Percentiles rank a stretch among this genome's conserved stretches.
Evolutionary conservation across 2,888 invertebrate genomes (phyloP).

Genomic region (Trissoscelio sp.): DNA sequence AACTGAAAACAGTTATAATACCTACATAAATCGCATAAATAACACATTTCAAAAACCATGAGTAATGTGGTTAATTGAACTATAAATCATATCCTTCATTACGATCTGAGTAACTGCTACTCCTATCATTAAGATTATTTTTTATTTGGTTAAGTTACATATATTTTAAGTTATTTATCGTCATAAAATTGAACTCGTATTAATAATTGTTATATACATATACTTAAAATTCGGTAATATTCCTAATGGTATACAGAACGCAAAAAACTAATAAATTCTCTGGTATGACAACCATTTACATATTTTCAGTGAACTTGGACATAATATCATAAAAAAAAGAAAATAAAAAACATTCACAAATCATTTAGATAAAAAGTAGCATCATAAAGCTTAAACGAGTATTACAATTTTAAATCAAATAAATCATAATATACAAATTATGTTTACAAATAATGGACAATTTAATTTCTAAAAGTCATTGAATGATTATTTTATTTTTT

Average conservation of each 20-base stretch:
- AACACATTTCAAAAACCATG: constrained; percentile 32
- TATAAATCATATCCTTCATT: constrained; percentile 38
- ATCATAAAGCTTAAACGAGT: no score
- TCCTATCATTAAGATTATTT: constrained; percentile 36
- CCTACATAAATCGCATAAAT: constrained; percentile 29
- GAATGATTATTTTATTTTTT: background rate
- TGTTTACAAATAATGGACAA: background rate
- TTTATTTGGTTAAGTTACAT: constrained; percentile 1
- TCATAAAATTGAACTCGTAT: background rate
- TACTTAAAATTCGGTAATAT: no score
- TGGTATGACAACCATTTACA: no score
- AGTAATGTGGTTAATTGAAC: constrained; percentile 43
- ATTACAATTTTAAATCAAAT: no score
- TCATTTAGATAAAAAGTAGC: no score
- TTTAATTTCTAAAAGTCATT: background rate
- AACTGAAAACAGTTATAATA: constrained; percentile 37
- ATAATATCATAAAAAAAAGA: no score
- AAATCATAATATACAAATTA: no score
- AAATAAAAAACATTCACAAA: no score
- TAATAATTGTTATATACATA: background rate
- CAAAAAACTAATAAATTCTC: no score
- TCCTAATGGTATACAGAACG: no score
- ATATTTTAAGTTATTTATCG: background rate
- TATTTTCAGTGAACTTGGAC: no score
- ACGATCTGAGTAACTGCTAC: constrained; percentile 11